Evolutionary conservation across 1,140 invertebrate species (phyloP).

Genomic region (Dreissena polymorpha): DNA sequence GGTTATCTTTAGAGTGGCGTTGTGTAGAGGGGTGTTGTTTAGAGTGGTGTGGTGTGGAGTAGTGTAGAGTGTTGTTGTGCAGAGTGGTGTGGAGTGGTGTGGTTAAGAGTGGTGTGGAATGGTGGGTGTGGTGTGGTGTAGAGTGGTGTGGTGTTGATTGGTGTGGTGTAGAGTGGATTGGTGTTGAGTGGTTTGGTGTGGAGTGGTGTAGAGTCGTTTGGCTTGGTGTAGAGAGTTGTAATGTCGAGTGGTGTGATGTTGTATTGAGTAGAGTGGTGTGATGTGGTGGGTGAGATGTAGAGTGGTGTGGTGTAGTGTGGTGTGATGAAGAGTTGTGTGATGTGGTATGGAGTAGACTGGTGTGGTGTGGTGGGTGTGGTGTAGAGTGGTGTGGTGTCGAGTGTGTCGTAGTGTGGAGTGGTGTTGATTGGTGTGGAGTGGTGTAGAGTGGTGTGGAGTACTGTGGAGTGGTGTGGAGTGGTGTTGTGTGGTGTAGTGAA

Average conservation of each 20-base stretch:
- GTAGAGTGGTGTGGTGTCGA: too few species aligned
- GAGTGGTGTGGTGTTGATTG: slow-evolving; percentile 23
- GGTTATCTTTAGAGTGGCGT: too few species aligned
- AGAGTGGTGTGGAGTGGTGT: slow-evolving; percentile 20
- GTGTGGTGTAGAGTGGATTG: slow-evolving; percentile 21
- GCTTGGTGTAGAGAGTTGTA: slow-evolving; percentile 42
- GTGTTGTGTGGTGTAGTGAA: too few species aligned
- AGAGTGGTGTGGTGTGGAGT: slow-evolving; percentile 28
- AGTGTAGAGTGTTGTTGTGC: slow-evolving; percentile 37
- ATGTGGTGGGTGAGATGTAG: background rate
- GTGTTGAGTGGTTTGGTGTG: slow-evolving; percentile 47
- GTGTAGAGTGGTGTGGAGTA: too few species aligned
- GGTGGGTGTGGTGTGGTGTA: too few species aligned
- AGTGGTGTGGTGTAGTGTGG: slow-evolving; percentile 43
- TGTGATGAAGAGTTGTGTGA: slow-evolving; percentile 37
- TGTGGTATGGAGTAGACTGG: slow-evolving; percentile 35
- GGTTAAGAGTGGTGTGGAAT: slow-evolving; percentile 12
- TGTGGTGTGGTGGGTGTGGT: too few species aligned
- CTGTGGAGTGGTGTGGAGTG: too few species aligned
- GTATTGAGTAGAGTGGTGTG: background rate
- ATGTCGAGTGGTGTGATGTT: slow-evolving; percentile 17
- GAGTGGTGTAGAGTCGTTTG: slow-evolving; percentile 39
- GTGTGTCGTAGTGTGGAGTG: too few species aligned
- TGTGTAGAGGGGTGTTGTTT: too few species aligned
- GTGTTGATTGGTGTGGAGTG: too few species aligned